Base-by-base conservation (phyloP, 2,113 vertebrate species). In the Bubo bubo region DNA sequence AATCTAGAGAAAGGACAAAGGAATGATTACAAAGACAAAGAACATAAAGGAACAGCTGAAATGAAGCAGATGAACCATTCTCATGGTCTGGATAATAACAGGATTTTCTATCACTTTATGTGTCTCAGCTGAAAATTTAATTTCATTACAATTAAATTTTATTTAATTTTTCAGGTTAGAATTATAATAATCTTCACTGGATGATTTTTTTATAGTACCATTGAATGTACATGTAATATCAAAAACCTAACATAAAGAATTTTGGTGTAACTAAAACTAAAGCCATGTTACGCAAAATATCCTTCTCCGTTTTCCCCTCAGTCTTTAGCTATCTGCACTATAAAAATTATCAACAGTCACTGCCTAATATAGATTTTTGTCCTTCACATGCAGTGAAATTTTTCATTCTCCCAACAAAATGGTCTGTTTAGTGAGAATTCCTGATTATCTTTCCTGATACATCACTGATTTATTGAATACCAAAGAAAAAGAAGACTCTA, bases 111-210 rank as follows among this genome's bases (percentile, higher is more conserved):
- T 39, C 18, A 84, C 5, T 30, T 95, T 63, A 94, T 84, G 16
- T 6, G 39, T 89, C 64, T 68, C 49, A 89, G 34, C 10, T 8
- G 17, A 95, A 43, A 95, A 94, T 32, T 79, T 66, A 90, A 89
- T 95, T 94, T 91, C 14, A 72, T 82, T 86, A 20, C 22, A 84
- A 87, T 93, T 90, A 60, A 35, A 53, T 88, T 86, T 88, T 90
- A 82, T 64, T 58, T 81, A 74, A 66, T 60, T 79, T 74, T 92
- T 49, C 49, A 93, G 12, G 73, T 88, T 84, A 90, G 56, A 94
- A 96, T 28, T 28, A 26, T 82, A 93, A 80, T 91, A 79, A 83
- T 68, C 37, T 47, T 87, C 62, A 88, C 22, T 79, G 34, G 59
- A 5, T 84, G 4, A 22, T 92, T 53, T 86, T 81, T 79, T 37